phyloP scores from a whole-genome alignment of 2,797 vertebrate genomes.

The Monodelphis domestica region DNA sequence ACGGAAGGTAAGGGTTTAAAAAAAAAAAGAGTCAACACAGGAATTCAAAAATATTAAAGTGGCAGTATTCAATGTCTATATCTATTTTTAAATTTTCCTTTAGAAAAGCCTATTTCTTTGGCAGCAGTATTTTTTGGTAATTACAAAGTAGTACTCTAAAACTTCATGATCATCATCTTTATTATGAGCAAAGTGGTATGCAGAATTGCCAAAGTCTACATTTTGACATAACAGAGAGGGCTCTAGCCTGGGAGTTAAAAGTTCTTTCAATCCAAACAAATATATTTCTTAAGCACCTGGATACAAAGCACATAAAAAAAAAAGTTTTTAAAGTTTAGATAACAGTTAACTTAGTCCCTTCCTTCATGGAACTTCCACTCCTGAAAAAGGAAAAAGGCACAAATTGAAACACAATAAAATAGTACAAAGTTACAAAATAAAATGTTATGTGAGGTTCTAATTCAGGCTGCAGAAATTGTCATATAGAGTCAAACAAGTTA shows the following conservation, averaged over 20 bases:
- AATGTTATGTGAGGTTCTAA: too few relatives aligned
- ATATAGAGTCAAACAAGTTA: neutral
- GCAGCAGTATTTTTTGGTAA: neutral
- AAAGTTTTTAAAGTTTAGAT: neutral
- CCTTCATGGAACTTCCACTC: too few relatives aligned
- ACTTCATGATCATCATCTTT: neutral
- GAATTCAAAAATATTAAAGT: conserved; percentile 39
- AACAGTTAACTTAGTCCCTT: too few relatives aligned
- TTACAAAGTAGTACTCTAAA: neutral
- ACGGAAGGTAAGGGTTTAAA: too few relatives aligned
- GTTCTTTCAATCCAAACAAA: neutral
- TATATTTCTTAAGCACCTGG: neutral
- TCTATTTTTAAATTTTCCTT: neutral
- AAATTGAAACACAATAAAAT: neutral
- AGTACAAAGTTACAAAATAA: neutral
- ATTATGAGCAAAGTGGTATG: neutral
- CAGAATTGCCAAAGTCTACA: too few relatives aligned
- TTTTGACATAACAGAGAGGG: too few relatives aligned
- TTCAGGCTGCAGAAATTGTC: neutral
- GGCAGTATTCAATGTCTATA: neutral
- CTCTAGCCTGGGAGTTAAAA: neutral
- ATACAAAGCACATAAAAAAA: neutral
- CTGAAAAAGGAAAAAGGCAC: neutral
- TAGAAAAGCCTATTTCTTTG: neutral
- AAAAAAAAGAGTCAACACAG: conserved; percentile 46